Base-by-base conservation (phyloP, 2,888 invertebrate genomes). In the Cheilosia impressa region DNA sequence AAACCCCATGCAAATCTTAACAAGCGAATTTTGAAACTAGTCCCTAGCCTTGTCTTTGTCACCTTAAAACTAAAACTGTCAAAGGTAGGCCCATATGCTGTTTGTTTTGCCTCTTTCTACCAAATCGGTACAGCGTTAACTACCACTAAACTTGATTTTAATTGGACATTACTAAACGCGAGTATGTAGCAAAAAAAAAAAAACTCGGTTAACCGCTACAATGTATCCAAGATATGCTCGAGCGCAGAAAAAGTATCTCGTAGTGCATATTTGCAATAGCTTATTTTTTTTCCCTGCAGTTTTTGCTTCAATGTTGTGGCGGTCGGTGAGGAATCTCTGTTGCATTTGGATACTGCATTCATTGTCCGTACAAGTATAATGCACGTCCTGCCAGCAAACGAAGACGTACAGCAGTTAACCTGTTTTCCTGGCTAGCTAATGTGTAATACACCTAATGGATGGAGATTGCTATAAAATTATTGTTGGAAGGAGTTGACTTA, bases 131-230 rank as follows among this genome's bases (percentile, higher is more conserved):
- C 3, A 57, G 57, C 31, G 43, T 27, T 38, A 62, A 73, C 47
- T 15, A 31, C 41, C 15, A 19, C 41, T 60, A 69, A 78, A 78
- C 69, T 71, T 69, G 69, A 69, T 62, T 78, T 78, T 69, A 78
- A 78, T 78, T 69, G 62, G 38, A 77, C 69, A 62, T 78, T 60
- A 78, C 69, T 47, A 63, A 52, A 62, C 31, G 9, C 31, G 31
- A 2, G 7, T 78, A 69, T 62, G 60, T 50, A 75, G 47, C 34
- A 34, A 9, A 2, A 34, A 34, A 34, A 63, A 50, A 76, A 66
- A 38, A 76, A 68, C 41, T 65, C 73, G 66, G 41, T 17, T 66
- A 41, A 19, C 65, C 57, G 57, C 47, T 58, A 75, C 65, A 75
- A 58, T 50, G 75, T 75, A 63, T 52, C 62, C 43, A 43, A 52